These are phyloP conservation scores for Botia almorhae DNA, from an alignment of 2,797 vertebrate genomes.

Conservation along the genomic window DNA sequence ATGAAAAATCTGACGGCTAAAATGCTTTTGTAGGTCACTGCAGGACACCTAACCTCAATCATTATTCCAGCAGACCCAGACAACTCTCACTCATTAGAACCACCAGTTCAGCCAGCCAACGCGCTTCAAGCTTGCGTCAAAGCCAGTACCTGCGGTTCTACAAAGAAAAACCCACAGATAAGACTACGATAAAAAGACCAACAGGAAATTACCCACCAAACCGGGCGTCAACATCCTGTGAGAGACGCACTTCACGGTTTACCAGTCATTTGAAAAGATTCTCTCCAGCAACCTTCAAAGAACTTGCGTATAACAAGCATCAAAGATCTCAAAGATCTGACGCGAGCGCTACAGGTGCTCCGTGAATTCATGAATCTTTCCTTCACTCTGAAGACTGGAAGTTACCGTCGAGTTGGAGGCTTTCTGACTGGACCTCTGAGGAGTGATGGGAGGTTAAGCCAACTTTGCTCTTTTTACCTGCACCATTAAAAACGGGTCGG, in stretches of 20 bases:
- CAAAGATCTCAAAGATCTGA: not conserved
- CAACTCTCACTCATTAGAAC: constrained; percentile 15
- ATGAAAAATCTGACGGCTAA: not conserved
- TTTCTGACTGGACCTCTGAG: not conserved
- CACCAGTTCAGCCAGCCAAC: not conserved
- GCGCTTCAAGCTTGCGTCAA: not conserved
- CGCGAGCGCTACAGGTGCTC: not conserved
- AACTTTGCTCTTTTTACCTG: constrained; percentile 50
- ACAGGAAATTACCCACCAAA: not conserved
- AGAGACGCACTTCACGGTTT: too few relatives aligned
- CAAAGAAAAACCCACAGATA: not conserved
- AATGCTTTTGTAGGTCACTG: not conserved
- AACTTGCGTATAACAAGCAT: not conserved
- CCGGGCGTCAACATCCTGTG: not conserved
- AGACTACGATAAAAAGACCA: not conserved
- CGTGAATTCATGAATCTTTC: not conserved
- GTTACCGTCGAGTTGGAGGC: not conserved
- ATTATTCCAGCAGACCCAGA: not conserved
- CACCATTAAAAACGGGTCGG: constrained; percentile 49
- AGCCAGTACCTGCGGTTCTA: not conserved
- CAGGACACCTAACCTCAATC: constrained; percentile 22
- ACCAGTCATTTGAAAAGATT: too few relatives aligned
- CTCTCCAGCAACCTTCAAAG: not conserved
- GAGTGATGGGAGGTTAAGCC: constrained; percentile 17
- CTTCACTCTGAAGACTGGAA: not conserved